Evolutionary conservation across 2,888 invertebrate species (phyloP), one percentile per base, ranked within the genome.

Genomic region (Brachynemurus nebulosus): DNA sequence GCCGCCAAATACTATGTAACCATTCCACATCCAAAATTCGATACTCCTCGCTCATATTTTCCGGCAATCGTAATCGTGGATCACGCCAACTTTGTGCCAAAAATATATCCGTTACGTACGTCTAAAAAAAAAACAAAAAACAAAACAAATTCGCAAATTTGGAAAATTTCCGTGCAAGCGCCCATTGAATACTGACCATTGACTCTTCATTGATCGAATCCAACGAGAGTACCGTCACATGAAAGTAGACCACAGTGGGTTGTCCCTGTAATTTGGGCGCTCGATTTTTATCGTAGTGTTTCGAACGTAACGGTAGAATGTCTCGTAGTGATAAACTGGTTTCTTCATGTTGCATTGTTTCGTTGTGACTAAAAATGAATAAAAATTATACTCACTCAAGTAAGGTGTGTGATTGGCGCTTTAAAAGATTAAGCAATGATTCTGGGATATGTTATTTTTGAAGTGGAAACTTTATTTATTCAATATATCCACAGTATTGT

Each of bases 201-300:
- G 90, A 90, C 64, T 91, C 90, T 62, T 92, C 93, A 59, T 92
- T 90, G 51, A 93, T 91, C n/a, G 91, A 91, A 67, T 92, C 91
- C 53, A 92, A 67, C 39, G 89, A 89, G 47, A 90, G 68, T 2
- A 90, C 90, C 7, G 90, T 90, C 40, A 90, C 89, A 59, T 90
- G 90, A 58, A 90, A 91, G 62, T 89, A 88, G 30, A 90, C 90
- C 37, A 86, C 74, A 1, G 90, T 91, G 3, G 90, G 85, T 60
- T 88, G 85, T 1, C 86, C 88, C 55, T 84, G 69, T 43, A 80
- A 71, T 63, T 89, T 90, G 1, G 90, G 90, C 0, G 90, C 86
- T 48, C 86, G 71, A 66, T 89, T 90, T 68, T 90, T 90, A 62
- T 90, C 90, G 58, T 90, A 90, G 50, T 82, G 78, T 65, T 88